Percentiles rank a stretch among this genome's conserved stretches.
Conservation (phyloP, 2,888 invertebrate species). For the Plebejus anna region DNA sequence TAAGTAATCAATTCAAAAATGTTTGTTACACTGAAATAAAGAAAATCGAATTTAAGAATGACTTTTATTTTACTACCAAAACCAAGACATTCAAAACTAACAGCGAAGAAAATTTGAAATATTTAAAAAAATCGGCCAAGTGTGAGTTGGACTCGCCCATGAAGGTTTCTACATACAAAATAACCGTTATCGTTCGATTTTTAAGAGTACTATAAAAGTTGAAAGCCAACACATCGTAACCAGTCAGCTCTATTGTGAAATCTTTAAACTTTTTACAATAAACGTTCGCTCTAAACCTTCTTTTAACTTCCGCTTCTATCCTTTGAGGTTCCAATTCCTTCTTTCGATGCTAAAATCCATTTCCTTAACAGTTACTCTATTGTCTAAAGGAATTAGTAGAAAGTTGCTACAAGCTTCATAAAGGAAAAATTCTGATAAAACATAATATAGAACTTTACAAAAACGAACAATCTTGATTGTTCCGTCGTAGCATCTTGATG, state of each 20-base stretch:
- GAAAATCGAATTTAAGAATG: conserved; percentile 39
- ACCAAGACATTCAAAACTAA: not conserved
- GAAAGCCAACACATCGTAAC: conserved; percentile 45
- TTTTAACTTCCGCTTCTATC: conserved; percentile 60
- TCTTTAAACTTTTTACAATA: conserved; percentile 60
- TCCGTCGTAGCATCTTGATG: no score
- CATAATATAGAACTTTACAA: not conserved
- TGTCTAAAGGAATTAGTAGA: not conserved
- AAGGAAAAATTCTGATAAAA: not conserved
- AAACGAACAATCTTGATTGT: no score
- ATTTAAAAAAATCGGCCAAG: not conserved
- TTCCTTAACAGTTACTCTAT: conserved; percentile 41
- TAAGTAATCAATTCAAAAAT: conserved; percentile 64
- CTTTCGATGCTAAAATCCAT: conserved; percentile 49
- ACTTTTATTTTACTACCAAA: conserved; percentile 36
- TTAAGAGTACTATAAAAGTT: conserved; percentile 29
- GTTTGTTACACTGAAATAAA: conserved; percentile 79
- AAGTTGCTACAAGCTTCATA: not conserved
- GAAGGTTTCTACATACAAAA: not conserved
- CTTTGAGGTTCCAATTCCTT: conserved; percentile 67
- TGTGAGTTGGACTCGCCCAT: no score
- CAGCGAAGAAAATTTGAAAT: not conserved
- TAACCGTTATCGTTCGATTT: not conserved
- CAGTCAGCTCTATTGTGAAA: conserved; percentile 29
- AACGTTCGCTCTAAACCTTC: conserved; percentile 60